phyloP scores from a whole-genome alignment of 2,113 vertebrate genomes.

The Nannospalax galili region DNA sequence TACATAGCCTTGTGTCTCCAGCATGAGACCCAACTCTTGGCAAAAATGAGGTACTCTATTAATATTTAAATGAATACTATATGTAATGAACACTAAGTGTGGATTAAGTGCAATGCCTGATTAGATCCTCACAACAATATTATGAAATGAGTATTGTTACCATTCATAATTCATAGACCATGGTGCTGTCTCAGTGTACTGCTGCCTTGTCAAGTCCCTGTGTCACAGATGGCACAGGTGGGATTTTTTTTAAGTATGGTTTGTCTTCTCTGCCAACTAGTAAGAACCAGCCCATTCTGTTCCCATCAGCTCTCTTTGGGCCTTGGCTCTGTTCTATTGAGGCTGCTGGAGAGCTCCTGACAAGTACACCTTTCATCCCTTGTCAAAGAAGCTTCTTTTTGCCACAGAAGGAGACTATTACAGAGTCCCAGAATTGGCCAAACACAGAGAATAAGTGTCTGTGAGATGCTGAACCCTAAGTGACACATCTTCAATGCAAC shows the following conservation, averaged over 20 bases:
- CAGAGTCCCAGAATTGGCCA: too few species aligned
- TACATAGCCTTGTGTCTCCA: background rate
- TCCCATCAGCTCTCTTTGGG: too few species aligned
- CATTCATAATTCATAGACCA: conserved; percentile 20
- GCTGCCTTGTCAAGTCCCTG: background rate
- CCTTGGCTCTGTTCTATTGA: too few species aligned
- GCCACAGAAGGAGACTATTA: too few species aligned
- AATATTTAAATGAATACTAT: conserved; percentile 47
- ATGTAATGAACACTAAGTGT: background rate
- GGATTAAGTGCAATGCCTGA: background rate
- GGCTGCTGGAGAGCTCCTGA: too few species aligned
- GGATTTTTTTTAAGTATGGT: background rate
- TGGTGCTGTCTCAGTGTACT: background rate
- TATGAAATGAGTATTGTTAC: background rate
- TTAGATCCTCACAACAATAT: background rate
- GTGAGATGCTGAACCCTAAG: too few species aligned
- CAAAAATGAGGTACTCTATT: background rate
- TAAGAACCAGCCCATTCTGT: too few species aligned
- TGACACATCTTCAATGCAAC: too few species aligned
- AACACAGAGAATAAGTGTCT: too few species aligned
- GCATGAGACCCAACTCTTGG: background rate
- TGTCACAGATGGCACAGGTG: background rate
- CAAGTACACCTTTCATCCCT: too few species aligned
- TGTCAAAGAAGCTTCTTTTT: too few species aligned
- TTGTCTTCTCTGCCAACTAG: too few species aligned